Conservation (phyloP, 2,888 invertebrate species). For the Cancer borealis region DNA sequence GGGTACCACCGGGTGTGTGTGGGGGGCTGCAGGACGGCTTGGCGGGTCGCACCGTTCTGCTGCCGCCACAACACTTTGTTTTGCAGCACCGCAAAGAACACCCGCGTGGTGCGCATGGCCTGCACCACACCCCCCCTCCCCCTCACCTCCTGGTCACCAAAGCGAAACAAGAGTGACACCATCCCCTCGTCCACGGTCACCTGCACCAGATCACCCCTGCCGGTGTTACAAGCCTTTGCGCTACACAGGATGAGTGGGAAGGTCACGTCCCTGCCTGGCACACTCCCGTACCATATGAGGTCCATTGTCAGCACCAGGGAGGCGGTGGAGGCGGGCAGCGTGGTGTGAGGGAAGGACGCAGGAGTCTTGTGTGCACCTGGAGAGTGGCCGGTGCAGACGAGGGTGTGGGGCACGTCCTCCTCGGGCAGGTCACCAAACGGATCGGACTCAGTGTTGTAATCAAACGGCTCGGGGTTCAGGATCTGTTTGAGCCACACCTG, state of each 20-base stretch:
- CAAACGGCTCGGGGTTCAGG: not conserved
- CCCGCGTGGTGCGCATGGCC: not conserved
- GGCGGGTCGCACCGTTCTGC: not conserved
- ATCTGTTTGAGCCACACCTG: slow-evolving; percentile 16
- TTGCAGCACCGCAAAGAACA: slow-evolving; percentile 32
- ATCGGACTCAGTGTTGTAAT: not conserved
- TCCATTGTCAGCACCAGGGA: not conserved
- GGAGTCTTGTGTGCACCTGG: no score
- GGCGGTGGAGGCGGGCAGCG: slow-evolving; percentile 18
- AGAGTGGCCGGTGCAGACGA: not conserved
- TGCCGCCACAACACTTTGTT: not conserved
- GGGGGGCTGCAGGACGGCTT: not conserved
- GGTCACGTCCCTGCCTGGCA: not conserved
- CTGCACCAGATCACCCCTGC: not conserved
- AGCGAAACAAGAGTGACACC: not conserved
- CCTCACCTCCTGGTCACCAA: not conserved
- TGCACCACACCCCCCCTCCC: not conserved
- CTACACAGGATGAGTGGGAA: not conserved
- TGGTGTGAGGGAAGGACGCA: not conserved
- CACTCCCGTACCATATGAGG: not conserved
- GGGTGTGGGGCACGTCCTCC: not conserved
- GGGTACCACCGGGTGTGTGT: not conserved
- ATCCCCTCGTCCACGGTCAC: not conserved
- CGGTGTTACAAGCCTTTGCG: not conserved
- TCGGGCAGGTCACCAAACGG: not conserved